Evolutionary conservation across 1,140 invertebrate genomes (phyloP).

Genomic region (Caenorhabditis remanei): DNA sequence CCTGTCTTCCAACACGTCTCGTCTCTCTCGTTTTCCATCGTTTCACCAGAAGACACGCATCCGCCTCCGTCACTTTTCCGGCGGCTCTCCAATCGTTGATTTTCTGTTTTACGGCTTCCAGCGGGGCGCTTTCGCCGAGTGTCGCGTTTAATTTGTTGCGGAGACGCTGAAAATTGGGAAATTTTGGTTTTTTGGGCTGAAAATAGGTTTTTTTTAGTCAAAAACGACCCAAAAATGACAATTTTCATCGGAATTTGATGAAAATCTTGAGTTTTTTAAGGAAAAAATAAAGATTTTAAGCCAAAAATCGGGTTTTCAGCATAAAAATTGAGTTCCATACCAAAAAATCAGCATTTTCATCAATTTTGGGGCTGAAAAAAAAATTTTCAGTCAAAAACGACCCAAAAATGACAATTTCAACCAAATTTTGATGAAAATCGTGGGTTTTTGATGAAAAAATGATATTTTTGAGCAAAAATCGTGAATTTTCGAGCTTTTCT

Average conservation of each 20-base stretch:
- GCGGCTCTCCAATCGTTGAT: conserved; percentile 27
- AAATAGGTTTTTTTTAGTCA: not conserved
- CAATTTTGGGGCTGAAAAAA: too few species aligned
- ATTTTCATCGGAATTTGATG: too few species aligned
- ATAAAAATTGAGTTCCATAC: too few species aligned
- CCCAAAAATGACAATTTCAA: too few species aligned
- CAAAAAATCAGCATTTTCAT: too few species aligned
- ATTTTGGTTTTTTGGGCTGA: not conserved
- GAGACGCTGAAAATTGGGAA: not conserved
- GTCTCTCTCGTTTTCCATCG: conserved; percentile 66
- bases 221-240: not conserved
- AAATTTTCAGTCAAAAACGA: too few species aligned
- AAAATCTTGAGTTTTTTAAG: not conserved
- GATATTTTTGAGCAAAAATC: too few species aligned
- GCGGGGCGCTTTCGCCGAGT: conserved; percentile 5
- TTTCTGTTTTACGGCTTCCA: conserved; percentile 35
- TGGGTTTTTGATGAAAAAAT: too few species aligned
- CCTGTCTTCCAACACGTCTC: conserved; percentile 59
- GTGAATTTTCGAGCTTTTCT: too few species aligned
- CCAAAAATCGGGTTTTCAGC: too few species aligned
- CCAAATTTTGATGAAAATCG: too few species aligned
- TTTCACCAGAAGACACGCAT: conserved; percentile 56
- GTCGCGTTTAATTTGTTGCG: conserved; percentile 4
- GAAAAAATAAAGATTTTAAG: not conserved
- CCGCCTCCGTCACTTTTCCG: conserved; percentile 55